Evolutionary conservation across 2,797 vertebrate genomes (phyloP), one percentile per base, ranked within the genome.

Genomic region (Peromyscus nudipes): DNA sequence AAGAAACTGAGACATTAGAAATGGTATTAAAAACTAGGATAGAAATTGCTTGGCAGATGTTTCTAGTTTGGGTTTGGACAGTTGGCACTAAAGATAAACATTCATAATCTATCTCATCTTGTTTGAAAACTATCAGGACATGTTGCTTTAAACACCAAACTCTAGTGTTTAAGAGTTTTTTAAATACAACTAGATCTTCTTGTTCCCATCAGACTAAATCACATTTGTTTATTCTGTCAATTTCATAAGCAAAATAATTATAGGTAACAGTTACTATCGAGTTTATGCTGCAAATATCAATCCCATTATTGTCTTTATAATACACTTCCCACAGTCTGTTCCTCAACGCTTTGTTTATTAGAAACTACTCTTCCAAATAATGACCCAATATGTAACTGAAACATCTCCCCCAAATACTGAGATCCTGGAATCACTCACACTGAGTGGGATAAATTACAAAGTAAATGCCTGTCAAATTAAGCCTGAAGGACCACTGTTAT

Each of bases 61-160:
- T 97, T 96, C 91, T 96, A 91, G 92, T 91, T 96, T 95, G 10
- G 83, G 73, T 92, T 91, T 97, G 97, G 96, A 96, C 92, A 97
- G 94, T 95, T 97, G 94, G 91, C 69, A 55, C 91, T 95, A 87
- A 89, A 93, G 87, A 96, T 95, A 97, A 96, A 97, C 89, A 97
- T 90, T 97, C 94, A 71, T 95, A 96, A 95, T 97, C 85, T 88
- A 95, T 95, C 95, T 83, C 93, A 71, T 96, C 43, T 89, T 95
- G 94, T 96, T 97, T 95, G 94, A 96, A 94, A 98, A 96, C 92
- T 96, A 95, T 69, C 91, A 96, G 85, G 85, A 95, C 94, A 96
- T 96, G 92, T 97, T 97, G 71, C 91, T 91, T 97, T 96, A 97
- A 97, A 98, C 91, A 95, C 75, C 82, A 97, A 97, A 95, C 92